Conservation (phyloP, 2,797 vertebrate species). For the Sarcophilus harrisii region DNA sequence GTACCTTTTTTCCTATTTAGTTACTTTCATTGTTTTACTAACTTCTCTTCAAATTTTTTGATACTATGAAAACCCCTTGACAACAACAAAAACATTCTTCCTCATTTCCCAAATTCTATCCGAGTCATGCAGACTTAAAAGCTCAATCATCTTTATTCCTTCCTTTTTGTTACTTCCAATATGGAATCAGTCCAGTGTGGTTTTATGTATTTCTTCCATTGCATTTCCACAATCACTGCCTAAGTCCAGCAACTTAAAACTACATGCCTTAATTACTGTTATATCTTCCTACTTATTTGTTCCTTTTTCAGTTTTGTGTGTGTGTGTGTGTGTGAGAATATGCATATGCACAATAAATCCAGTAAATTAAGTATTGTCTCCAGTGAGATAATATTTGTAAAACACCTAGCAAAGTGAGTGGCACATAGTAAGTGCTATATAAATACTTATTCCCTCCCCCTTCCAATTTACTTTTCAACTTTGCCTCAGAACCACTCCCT, state of each 20-base stretch:
- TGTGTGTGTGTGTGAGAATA: too few species aligned
- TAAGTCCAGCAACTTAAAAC: constrained; percentile 44
- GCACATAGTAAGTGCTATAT: too few species aligned
- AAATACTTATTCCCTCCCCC: background rate
- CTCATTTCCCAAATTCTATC: constrained; percentile 12
- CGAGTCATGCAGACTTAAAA: constrained; percentile 38
- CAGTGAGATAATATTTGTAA: background rate
- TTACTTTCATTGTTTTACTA: background rate
- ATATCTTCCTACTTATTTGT: constrained; percentile 67
- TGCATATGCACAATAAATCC: background rate
- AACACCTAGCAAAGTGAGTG: too few species aligned
- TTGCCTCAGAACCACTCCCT: constrained; percentile 56
- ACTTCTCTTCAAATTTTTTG: background rate
- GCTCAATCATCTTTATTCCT: constrained; percentile 53
- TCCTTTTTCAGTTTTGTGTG: constrained; percentile 32
- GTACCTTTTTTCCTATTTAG: background rate
- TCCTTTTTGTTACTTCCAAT: constrained; percentile 43
- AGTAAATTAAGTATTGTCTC: background rate
- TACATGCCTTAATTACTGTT: constrained; percentile 68
- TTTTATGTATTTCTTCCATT: constrained; percentile 33
- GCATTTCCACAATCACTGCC: constrained; percentile 10
- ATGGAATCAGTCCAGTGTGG: constrained; percentile 50
- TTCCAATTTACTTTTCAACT: constrained; percentile 46
- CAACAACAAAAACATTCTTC: background rate
- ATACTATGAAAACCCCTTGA: background rate